A percentile compares a stretch with the other conserved stretches of the same genome.
Conservation (phyloP, 2,888 invertebrate genomes). For the Trisateles emortualis region DNA sequence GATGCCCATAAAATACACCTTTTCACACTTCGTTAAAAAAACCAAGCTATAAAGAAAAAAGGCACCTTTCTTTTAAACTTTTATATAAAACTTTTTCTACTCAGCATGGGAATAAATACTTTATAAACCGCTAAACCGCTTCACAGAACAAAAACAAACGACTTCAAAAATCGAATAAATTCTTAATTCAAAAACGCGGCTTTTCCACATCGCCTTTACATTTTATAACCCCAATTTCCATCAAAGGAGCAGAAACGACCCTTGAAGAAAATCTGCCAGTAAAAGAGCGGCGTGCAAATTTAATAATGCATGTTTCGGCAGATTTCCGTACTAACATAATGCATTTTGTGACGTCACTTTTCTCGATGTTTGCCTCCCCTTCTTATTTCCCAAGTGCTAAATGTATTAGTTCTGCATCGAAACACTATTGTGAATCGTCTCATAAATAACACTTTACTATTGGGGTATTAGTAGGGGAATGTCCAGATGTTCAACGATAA, state of each 20-base stretch:
- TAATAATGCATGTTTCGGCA: slow-evolving; percentile 53
- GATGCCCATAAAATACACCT: no score
- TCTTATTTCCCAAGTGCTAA: slow-evolving; percentile 63
- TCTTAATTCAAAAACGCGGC: slow-evolving; percentile 23
- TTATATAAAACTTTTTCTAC: background rate
- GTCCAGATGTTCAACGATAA: slow-evolving; percentile 43
- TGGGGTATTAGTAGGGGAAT: slow-evolving; percentile 41
- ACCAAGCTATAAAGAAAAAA: background rate
- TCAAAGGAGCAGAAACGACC: slow-evolving; percentile 35
- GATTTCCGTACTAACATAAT: slow-evolving; percentile 47
- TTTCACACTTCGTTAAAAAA: no score
- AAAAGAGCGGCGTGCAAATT: slow-evolving; percentile 42
- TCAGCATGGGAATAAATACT: background rate
- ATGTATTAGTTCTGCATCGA: slow-evolving; percentile 70
- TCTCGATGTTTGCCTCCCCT: slow-evolving; percentile 49
- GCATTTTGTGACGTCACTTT: slow-evolving; percentile 48
- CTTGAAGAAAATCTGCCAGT: slow-evolving; percentile 38
- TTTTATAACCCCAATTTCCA: slow-evolving; percentile 37
- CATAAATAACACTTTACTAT: slow-evolving; percentile 62
- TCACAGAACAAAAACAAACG: slow-evolving; percentile 1
- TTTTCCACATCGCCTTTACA: slow-evolving; percentile 29
- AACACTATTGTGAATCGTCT: slow-evolving; percentile 53
- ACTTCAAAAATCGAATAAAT: slow-evolving; percentile 13
- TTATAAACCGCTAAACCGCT: slow-evolving; percentile 1
- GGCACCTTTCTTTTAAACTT: background rate